phyloP scores from a whole-genome alignment of 1,140 invertebrate species.

The Conus ventricosus region DNA sequence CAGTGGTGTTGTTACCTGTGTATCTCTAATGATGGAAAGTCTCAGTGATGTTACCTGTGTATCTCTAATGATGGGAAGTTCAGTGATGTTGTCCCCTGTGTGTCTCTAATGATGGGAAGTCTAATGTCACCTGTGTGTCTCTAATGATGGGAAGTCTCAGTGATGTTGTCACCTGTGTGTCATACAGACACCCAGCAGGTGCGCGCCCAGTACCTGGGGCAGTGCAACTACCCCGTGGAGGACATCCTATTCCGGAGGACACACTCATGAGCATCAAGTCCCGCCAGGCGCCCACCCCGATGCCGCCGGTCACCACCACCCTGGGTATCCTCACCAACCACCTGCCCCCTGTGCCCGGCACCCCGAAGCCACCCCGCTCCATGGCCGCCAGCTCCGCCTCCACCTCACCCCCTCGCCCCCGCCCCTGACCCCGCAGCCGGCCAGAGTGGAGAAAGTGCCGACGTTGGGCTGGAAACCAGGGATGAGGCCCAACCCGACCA shows the following conservation, averaged over 20 bases:
- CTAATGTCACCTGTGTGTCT: too few relatives aligned
- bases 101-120: too few relatives aligned
- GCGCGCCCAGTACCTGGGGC: constrained; percentile 3
- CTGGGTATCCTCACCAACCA: background rate
- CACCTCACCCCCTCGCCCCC: background rate
- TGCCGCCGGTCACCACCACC: constrained; percentile 38
- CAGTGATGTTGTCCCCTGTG: too few relatives aligned
- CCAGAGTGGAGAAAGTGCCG: background rate
- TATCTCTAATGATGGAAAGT: too few relatives aligned
- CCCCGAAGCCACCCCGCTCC: background rate
- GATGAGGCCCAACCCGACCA: too few relatives aligned
- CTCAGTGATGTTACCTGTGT: too few relatives aligned
- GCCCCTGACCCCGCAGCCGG: background rate
- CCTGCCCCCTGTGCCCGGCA: background rate
- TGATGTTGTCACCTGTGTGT: too few relatives aligned
- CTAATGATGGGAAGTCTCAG: too few relatives aligned
- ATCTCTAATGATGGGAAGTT: too few relatives aligned
- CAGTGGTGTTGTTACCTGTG: too few relatives aligned
- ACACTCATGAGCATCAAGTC: constrained; percentile 51
- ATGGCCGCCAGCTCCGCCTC: background rate
- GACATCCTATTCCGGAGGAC: constrained; percentile 51
- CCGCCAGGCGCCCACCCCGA: constrained; percentile 13
- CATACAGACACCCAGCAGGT: background rate
- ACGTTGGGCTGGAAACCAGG: background rate
- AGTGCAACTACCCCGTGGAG: constrained; percentile 7